phyloP scores from a whole-genome alignment of 2,113 vertebrate species.

The Podarcis muralis region DNA sequence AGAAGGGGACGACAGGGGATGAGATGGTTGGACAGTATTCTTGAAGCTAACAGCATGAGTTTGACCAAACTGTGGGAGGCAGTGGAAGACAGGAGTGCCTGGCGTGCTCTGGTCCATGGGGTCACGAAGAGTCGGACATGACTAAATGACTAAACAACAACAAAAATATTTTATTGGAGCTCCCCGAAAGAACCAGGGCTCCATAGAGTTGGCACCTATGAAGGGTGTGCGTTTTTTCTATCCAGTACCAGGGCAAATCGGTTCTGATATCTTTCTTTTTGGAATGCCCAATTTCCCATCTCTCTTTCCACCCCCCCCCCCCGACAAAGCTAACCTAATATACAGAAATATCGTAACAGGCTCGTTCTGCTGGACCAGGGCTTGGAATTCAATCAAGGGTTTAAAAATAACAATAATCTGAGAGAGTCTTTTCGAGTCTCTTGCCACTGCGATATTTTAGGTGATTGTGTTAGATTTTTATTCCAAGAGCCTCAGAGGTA shows the following conservation, averaged over 20 bases:
- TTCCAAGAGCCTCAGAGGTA: not conserved
- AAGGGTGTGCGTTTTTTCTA: not conserved
- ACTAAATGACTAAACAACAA: too few species aligned
- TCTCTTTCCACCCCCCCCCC: not conserved
- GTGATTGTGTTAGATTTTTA: slow-evolving; percentile 31
- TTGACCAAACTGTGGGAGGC: too few species aligned
- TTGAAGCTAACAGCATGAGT: too few species aligned
- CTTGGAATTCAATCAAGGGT: not conserved
- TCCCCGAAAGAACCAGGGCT: too few species aligned
- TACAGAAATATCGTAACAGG: not conserved
- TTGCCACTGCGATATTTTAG: slow-evolving; percentile 3
- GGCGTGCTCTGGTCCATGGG: too few species aligned
- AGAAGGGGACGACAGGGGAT: too few species aligned
- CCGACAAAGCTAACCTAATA: not conserved
- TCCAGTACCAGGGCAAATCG: not conserved
- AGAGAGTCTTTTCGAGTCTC: not conserved
- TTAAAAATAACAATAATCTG: not conserved
- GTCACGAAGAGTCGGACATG: too few species aligned
- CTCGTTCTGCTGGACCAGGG: not conserved
- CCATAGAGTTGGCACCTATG: too few species aligned
- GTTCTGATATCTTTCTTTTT: not conserved
- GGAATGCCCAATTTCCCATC: not conserved
- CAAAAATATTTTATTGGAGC: too few species aligned
- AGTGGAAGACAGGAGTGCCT: too few species aligned
- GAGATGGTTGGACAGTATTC: too few species aligned